phyloP scores from a whole-genome alignment of 2,113 vertebrate genomes.

The Gallinago undulata region DNA sequence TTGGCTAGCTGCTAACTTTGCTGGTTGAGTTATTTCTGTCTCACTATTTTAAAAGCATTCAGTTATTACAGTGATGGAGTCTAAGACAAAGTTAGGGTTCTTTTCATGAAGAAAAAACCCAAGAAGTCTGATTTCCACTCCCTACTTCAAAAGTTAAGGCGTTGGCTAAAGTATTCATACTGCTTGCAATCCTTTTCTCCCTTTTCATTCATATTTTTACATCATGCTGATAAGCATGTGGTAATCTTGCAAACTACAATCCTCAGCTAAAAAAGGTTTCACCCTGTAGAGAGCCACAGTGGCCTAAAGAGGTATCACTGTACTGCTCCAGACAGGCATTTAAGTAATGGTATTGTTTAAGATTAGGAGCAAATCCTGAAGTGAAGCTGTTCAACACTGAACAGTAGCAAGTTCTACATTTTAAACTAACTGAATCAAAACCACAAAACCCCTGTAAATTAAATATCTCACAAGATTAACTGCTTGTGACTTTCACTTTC shows the following conservation, averaged over 20 bases:
- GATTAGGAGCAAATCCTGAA: not conserved
- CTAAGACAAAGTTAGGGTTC: not conserved
- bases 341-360: not conserved
- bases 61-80: not conserved
- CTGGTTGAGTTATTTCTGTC: not conserved
- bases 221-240: not conserved
- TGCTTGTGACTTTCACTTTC: not conserved
- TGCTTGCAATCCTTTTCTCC: not conserved
- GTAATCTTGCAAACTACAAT: not conserved
- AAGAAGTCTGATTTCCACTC: not conserved
- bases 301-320: not conserved
- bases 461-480: not conserved
- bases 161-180: not conserved
- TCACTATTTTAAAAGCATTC: not conserved
- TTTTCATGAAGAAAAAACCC: not conserved
- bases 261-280: not conserved
- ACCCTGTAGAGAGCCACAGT: not conserved
- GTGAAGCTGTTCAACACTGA: not conserved
- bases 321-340: not conserved
- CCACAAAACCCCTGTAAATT: not conserved
- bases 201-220: not conserved
- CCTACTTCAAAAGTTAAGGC: not conserved
- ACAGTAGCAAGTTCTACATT: not conserved
- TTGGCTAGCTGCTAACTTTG: not conserved
- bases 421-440: not conserved